Conservation (phyloP, 2,888 invertebrate genomes). For the Leptopterna dolabrata region DNA sequence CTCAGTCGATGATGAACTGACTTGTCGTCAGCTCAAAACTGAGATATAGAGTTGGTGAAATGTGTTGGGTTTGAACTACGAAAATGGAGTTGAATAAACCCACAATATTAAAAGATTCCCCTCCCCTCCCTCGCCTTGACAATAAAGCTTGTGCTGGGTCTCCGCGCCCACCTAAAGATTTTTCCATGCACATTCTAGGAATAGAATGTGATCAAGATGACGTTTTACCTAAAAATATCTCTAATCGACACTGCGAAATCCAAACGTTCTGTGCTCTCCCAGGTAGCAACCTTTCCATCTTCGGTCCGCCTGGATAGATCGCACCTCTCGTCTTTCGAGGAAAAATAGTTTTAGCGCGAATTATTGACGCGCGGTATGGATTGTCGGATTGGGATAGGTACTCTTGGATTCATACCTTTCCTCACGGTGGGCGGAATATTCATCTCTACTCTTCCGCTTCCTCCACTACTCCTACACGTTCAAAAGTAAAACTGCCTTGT, state of each 20-base stretch:
- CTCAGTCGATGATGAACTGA: neutral
- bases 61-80: neutral
- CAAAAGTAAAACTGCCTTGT: neutral
- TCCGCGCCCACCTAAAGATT: neutral
- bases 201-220: neutral
- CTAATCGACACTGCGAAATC: too few species aligned
- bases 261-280: too few species aligned
- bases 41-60: neutral
- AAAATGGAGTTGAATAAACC: neutral
- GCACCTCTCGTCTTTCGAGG: neutral
- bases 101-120: neutral
- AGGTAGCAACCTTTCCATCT: too few species aligned
- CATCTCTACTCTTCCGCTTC: neutral
- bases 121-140: neutral
- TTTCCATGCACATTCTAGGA: neutral
- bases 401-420: neutral
- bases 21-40: neutral
- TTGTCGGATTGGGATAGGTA: too few species aligned
- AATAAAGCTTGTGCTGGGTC: neutral
- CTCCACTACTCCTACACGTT: too few species aligned
- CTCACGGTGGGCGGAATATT: slow-evolving; percentile 39
- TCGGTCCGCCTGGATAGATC: neutral
- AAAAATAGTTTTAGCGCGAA: neutral
- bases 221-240: neutral
- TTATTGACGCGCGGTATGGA: neutral